phyloP scores from a whole-genome alignment of 2,113 vertebrate species.

The Asarcornis scutulata region DNA sequence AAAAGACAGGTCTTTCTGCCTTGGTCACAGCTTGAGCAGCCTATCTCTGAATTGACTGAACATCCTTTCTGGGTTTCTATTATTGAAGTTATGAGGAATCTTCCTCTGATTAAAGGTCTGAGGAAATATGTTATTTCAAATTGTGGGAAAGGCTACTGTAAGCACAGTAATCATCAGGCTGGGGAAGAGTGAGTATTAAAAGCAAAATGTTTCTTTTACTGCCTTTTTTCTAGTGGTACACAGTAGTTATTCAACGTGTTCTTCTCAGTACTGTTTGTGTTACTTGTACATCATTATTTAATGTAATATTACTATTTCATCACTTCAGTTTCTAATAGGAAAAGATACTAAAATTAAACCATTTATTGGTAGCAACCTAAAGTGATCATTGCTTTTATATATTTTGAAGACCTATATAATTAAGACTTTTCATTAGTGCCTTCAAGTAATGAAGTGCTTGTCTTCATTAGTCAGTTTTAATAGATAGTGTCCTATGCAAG shows the following conservation, averaged over 20 bases:
- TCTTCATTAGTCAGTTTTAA: background rate
- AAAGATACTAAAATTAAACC: background rate
- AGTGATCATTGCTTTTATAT: background rate
- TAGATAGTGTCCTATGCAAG: background rate
- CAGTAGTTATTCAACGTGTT: background rate
- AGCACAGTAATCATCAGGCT: background rate
- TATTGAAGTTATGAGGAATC: background rate
- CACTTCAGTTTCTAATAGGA: background rate
- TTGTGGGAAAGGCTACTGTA: background rate
- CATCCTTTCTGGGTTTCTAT: background rate
- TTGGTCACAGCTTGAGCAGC: background rate
- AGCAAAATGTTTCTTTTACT: background rate
- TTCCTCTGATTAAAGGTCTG: background rate
- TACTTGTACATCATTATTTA: background rate
- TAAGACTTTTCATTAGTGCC: background rate
- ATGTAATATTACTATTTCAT: background rate
- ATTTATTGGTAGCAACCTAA: background rate
- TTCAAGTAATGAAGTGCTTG: background rate
- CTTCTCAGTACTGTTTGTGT: background rate
- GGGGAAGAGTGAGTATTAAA: background rate
- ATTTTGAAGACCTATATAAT: background rate
- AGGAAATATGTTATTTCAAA: rapidly evolving
- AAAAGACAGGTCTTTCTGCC: background rate
- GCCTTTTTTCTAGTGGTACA: background rate
- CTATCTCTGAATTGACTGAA: background rate